Evolutionary conservation across 2,797 vertebrate genomes (phyloP).

Genomic region (Fringilla coelebs): DNA sequence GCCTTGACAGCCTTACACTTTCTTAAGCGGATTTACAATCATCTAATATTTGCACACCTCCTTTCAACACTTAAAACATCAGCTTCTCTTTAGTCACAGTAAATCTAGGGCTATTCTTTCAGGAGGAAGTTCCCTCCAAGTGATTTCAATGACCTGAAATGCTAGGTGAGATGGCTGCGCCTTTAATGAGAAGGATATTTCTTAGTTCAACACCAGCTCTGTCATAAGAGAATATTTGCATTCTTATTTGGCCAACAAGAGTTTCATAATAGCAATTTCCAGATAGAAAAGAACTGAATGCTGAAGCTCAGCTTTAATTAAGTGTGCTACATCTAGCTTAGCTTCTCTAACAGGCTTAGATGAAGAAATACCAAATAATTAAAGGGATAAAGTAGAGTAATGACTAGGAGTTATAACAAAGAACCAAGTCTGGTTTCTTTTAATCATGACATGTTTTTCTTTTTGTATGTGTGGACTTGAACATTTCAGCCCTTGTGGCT

Average conservation of each 20-base stretch:
- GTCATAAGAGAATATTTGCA: neutral
- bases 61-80: neutral
- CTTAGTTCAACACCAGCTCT: neutral
- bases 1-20: neutral
- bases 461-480: neutral
- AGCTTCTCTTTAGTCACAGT: neutral
- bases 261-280: neutral
- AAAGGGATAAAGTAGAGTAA: neutral
- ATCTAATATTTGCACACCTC: neutral
- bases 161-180: neutral
- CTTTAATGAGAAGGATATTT: neutral
- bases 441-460: neutral
- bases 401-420: neutral
- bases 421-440: neutral
- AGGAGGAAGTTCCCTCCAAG: neutral
- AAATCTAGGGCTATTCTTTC: neutral
- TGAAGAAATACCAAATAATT: neutral
- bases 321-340: neutral
- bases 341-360: neutral
- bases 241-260: neutral
- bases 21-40: neutral
- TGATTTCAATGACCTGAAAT: neutral
- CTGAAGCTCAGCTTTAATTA: neutral
- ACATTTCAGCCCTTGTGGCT: neutral
- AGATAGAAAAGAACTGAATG: neutral